Conservation (phyloP, 2,113 vertebrate genomes). For the Empidonax alnorum region DNA sequence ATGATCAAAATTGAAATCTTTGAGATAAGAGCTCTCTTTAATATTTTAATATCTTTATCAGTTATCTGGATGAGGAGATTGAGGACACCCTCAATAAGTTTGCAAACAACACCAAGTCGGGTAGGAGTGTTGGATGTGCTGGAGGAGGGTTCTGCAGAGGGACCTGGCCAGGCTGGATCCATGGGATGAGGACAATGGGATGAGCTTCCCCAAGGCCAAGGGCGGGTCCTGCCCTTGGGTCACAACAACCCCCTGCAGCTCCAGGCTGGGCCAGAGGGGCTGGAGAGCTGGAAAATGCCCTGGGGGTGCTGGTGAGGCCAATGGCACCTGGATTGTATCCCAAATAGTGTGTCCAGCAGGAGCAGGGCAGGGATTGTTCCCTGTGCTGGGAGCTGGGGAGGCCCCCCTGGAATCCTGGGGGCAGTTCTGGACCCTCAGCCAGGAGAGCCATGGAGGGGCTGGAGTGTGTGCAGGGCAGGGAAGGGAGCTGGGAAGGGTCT, state of each 20-base stretch:
- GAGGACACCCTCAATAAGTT: background rate
- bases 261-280: background rate
- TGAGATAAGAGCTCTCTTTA: background rate
- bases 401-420: accelerated
- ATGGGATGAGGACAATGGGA: background rate
- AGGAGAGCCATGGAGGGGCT: background rate
- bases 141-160: background rate
- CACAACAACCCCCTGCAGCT: background rate
- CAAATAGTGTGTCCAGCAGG: background rate
- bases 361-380: background rate
- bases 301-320: background rate
- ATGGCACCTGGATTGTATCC: background rate
- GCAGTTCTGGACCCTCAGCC: accelerated
- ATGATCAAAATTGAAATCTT: background rate
- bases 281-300: background rate
- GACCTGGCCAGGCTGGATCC: background rate
- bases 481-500: background rate
- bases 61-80: background rate
- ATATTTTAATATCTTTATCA: background rate
- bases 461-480: accelerated
- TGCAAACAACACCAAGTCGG: background rate
- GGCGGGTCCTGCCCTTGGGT: background rate
- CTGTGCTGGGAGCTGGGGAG: background rate
- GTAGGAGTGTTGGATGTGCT: background rate
- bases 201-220: background rate